Evolutionary conservation across 2,113 vertebrate genomes (phyloP).

Genomic region (Deroptyus accipitrinus): DNA sequence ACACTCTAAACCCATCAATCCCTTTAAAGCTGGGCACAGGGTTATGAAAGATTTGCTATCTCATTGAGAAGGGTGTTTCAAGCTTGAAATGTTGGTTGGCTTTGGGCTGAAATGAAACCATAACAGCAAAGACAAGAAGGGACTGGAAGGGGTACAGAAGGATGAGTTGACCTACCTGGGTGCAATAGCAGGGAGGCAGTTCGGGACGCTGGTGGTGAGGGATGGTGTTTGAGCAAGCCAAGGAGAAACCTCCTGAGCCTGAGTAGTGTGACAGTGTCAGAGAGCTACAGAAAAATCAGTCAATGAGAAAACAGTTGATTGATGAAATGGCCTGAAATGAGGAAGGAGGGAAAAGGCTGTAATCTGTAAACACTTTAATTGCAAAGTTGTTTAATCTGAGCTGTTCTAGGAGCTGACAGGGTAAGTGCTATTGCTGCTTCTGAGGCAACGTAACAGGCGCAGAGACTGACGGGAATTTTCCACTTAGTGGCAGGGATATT

Average conservation of each 20-base stretch:
- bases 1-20: neutral
- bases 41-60: neutral
- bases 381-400: neutral
- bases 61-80: neutral
- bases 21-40: neutral
- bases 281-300: neutral
- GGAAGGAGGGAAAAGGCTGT: neutral
- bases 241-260: neutral
- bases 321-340: neutral
- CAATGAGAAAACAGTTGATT: neutral
- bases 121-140: neutral
- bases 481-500: neutral
- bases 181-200: neutral
- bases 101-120: neutral
- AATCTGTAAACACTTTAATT: neutral
- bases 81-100: neutral
- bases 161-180: accelerated
- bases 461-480: neutral
- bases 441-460: neutral
- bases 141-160: neutral
- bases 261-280: neutral
- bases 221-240: neutral
- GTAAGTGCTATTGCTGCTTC: neutral
- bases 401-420: neutral
- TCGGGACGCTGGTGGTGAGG: neutral